Conservation (phyloP, 1,140 invertebrate species). For the Eciton burchellii region DNA sequence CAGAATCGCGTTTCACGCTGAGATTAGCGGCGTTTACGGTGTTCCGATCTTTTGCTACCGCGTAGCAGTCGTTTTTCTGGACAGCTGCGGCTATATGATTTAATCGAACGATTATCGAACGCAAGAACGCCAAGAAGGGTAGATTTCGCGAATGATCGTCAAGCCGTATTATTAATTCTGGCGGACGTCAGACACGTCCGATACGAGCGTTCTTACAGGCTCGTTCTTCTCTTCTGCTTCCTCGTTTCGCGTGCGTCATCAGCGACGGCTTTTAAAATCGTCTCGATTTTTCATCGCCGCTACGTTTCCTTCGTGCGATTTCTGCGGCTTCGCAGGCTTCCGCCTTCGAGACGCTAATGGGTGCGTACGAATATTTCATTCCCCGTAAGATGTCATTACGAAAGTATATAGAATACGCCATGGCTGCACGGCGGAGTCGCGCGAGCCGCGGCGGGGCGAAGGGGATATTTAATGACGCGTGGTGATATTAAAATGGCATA, state of each 20-base stretch:
- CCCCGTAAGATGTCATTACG: conserved; percentile 59
- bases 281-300: conserved; percentile 63
- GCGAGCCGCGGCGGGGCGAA: conserved; percentile 58
- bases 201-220: conserved; percentile 11
- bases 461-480: conserved; percentile 85
- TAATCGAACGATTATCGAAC: conserved; percentile 4
- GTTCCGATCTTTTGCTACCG: background rate
- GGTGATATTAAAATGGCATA: conserved; percentile 86
- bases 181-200: conserved; percentile 5
- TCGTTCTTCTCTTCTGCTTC: background rate
- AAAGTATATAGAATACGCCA: conserved; percentile 62
- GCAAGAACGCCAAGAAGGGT: background rate
- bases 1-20: conserved; percentile 62
- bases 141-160: background rate
- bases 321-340: conserved; percentile 53
- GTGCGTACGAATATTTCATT: conserved; percentile 79
- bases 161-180: conserved; percentile 43
- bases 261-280: conserved; percentile 56
- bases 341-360: conserved; percentile 74
- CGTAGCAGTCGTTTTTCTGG: conserved; percentile 10
- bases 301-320: conserved; percentile 63
- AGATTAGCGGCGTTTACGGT: conserved; percentile 70
- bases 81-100: background rate
- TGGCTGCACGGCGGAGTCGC: conserved; percentile 24
- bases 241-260: background rate